Base-by-base conservation (phyloP, 2,797 vertebrate genomes). In the Sphenopsis melanotis region DNA sequence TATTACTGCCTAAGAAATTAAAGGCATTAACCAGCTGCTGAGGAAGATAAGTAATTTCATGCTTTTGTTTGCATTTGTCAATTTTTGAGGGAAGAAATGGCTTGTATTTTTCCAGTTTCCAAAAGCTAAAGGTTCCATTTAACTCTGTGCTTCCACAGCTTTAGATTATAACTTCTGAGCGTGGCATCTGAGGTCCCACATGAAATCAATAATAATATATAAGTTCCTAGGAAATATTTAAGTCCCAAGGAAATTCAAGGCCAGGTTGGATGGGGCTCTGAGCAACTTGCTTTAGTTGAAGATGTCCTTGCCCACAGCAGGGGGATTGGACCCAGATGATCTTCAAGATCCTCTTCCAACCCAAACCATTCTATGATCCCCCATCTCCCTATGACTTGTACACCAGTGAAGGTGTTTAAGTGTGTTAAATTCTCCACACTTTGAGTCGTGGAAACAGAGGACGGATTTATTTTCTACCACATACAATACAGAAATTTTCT, bases 1-100 rank as follows among this genome's bases (percentile, higher is more conserved):
- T 91, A 10, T 83, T 90, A 90, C 57, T 96, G 47, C 37, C 84
- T 83, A 81, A 83, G 49, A 89, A 85, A 80, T 83, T 72, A 87
- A 83, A 83, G 64, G 50, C 37, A 89, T 57, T 77, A 87, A 77
- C 26, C 27, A 89, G 64, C 37, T 92, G 30, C 52, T 46, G 30
- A 47, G 41, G 57, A 85, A 46, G 34, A n/a, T 41, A 92, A 69
- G 21, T 39, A 4, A 57, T 74, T 77, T 79, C 39, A n/a, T 74
- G 59, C 5, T 87, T 93, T 90, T 4, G 0, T 66, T 87, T 89
- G 34, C 41, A 82, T 69, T 78, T 55, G 52, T 76, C 50, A 66
- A 23, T 18, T 87, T 77, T 79, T 34, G 63, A 82, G 47, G 50
- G 63, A 76, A 76, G 36, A 74, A 93, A 60, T 30, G 17, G 23